A percentile compares a stretch with the other conserved stretches of the same genome.
These are phyloP conservation scores for Callipepla squamata DNA, from an alignment of 2,113 vertebrate genomes.

Conservation along the genomic window DNA sequence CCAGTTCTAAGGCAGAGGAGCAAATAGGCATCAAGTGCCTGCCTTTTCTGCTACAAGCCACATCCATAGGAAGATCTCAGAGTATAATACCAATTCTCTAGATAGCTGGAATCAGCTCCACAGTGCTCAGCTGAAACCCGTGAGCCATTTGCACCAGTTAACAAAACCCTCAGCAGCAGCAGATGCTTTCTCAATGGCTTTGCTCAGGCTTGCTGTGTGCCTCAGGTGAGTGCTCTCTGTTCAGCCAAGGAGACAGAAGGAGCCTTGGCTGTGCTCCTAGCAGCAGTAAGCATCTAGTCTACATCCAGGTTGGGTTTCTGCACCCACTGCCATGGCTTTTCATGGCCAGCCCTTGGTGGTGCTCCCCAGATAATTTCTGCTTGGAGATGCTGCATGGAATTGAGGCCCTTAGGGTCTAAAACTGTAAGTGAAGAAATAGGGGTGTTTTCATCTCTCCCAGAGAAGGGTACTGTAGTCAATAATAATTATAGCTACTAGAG, in stretches of 20 bases:
- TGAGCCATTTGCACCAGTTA: slow-evolving; percentile 12
- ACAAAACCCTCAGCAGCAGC: slow-evolving; percentile 20
- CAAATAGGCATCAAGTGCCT: not conserved
- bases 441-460: not conserved
- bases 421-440: not conserved
- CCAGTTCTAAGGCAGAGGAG: not conserved
- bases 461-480: not conserved
- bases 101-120: slow-evolving; percentile 25
- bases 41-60: not conserved
- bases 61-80: slow-evolving; percentile 16
- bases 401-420: not conserved
- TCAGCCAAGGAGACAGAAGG: slow-evolving; percentile 1
- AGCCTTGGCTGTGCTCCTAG: not conserved
- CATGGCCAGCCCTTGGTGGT: not conserved
- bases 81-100: not conserved
- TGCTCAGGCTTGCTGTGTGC: slow-evolving; percentile 47
- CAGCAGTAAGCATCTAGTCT: not conserved
- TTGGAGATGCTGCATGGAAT: not conserved
- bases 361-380: not conserved
- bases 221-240: not conserved
- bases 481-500: not conserved
- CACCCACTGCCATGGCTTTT: not conserved
- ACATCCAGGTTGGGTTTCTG: not conserved
- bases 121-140: not conserved
- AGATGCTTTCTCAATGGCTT: slow-evolving; percentile 33